Conservation (phyloP, 2,888 invertebrate genomes). For the Troglohyphantes excavatus region DNA sequence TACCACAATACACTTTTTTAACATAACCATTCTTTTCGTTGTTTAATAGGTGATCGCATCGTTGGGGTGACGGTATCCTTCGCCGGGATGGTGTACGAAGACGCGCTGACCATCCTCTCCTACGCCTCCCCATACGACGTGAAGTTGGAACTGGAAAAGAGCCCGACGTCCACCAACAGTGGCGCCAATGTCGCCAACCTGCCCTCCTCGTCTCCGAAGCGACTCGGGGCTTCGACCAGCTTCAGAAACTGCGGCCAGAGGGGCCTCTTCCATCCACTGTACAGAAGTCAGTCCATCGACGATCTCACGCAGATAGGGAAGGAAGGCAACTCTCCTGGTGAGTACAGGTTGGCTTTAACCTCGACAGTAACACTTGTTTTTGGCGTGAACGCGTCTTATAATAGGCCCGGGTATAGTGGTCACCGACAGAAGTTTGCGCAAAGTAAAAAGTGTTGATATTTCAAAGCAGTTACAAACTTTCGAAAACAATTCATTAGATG, state of each 20-base stretch:
- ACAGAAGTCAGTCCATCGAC: conserved; percentile 90
- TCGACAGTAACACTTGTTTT: too few species aligned
- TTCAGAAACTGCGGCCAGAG: conserved; percentile 82
- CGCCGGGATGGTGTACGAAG: conserved; percentile 93
- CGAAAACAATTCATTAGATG: too few species aligned
- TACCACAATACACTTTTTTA: too few species aligned
- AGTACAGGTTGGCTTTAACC: not conserved
- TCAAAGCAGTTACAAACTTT: too few species aligned
- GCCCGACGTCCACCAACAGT: conserved; percentile 82
- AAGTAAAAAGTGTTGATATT: too few species aligned
- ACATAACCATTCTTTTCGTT: too few species aligned
- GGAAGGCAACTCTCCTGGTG: conserved; percentile 53
- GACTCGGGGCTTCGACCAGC: conserved; percentile 53
- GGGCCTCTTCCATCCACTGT: conserved; percentile 89
- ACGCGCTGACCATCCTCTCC: conserved; percentile 93
- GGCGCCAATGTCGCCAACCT: not conserved
- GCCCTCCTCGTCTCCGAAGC: conserved; percentile 49
- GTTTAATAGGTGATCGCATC: conserved; percentile 93
- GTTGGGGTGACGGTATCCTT: conserved; percentile 93
- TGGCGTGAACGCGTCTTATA: too few species aligned
- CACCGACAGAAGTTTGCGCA: too few species aligned
- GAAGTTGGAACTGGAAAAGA: conserved; percentile 88
- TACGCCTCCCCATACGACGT: conserved; percentile 96
- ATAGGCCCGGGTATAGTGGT: too few species aligned
- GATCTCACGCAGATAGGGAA: conserved; percentile 87